phyloP scores from a whole-genome alignment of 2,113 vertebrate genomes.

The Peucedramus taeniatus region DNA sequence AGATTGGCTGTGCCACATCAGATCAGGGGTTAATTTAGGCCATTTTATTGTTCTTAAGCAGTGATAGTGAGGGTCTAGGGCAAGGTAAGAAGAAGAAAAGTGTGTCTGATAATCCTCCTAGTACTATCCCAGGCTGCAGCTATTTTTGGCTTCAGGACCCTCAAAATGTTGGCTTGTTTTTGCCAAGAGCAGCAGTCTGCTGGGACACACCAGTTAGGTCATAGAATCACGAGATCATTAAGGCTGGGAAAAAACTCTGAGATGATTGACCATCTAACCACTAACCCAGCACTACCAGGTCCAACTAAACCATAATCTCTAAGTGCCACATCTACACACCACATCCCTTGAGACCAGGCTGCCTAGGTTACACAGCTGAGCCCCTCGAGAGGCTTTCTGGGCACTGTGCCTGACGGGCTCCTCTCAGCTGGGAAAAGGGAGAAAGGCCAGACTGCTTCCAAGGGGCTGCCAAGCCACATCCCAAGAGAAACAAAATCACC shows the following conservation, averaged over 20 bases:
- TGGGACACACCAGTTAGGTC: fast-evolving
- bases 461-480: not conserved
- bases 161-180: not conserved
- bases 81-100: not conserved
- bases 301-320: not conserved
- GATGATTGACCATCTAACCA: too few species aligned
- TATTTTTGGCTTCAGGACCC: not conserved
- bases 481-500: not conserved
- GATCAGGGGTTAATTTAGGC: not conserved
- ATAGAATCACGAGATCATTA: not conserved
- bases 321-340: not conserved
- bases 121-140: not conserved
- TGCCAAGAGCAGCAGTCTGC: not conserved
- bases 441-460: not conserved
- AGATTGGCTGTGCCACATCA: not conserved
- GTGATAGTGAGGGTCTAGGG: not conserved
- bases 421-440: not conserved
- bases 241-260: not conserved
- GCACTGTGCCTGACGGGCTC: not conserved
- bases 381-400: not conserved
- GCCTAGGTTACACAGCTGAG: not conserved
- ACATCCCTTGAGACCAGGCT: not conserved
- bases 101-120: not conserved
- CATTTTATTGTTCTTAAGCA: not conserved
- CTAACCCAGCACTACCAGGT: not conserved